phyloP scores from a whole-genome alignment of 2,113 vertebrate species.

The Neomonachus schauinslandi region DNA sequence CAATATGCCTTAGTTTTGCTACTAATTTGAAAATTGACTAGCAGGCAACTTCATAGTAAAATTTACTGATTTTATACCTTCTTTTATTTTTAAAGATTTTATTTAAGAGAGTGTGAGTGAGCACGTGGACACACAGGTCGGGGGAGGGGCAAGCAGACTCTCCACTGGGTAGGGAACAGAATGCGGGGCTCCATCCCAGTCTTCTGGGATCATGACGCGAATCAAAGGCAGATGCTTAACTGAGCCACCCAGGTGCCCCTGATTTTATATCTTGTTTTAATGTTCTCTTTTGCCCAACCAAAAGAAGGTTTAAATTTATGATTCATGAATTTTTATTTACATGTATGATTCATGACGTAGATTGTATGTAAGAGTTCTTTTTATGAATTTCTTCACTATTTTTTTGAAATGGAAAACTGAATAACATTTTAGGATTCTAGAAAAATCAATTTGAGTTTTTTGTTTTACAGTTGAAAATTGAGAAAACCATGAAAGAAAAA shows the following conservation, averaged over 20 bases:
- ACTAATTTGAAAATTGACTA: slow-evolving; percentile 44
- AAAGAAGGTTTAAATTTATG: slow-evolving; percentile 3
- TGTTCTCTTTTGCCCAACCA: slow-evolving; percentile 20
- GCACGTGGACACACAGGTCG: neutral
- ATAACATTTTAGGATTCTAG: slow-evolving; percentile 3
- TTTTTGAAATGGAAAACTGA: slow-evolving; percentile 50
- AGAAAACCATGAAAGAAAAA: slow-evolving; percentile 96
- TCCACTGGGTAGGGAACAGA: neutral
- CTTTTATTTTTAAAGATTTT: neutral
- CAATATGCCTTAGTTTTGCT: neutral
- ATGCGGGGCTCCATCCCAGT: neutral
- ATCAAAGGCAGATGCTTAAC: neutral
- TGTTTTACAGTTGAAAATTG: slow-evolving; percentile 93
- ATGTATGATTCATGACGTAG: neutral
- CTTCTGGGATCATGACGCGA: neutral
- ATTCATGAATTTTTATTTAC: neutral
- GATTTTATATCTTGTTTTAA: neutral
- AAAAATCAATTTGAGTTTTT: neutral
- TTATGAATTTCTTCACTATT: neutral
- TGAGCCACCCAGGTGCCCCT: neutral
- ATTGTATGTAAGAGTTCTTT: neutral
- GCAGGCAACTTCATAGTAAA: neutral
- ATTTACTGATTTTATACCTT: neutral
- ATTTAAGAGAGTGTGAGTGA: neutral
- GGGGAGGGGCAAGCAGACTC: neutral